Evolutionary conservation across 2,113 vertebrate genomes (phyloP).

Genomic region (Pimephales promelas): DNA sequence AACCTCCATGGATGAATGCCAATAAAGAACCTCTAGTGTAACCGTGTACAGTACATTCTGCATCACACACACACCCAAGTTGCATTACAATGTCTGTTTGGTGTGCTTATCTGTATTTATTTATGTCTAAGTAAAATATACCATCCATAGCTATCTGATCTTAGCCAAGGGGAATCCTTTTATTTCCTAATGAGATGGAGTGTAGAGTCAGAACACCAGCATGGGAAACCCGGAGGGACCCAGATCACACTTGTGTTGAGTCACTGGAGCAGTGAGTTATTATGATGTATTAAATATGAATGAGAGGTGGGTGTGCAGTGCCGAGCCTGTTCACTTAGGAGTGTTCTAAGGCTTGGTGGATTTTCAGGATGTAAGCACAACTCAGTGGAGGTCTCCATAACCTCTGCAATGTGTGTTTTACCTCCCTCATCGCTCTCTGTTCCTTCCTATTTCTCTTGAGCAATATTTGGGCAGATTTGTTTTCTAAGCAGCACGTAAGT

Average conservation of each 20-base stretch:
- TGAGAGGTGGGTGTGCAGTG: conserved; percentile 65
- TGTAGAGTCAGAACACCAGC: conserved; percentile 62
- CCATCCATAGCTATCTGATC: conserved; percentile 16
- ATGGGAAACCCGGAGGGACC: conserved; percentile 42
- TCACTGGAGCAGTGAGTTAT: conserved; percentile 68
- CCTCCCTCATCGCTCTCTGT: background rate
- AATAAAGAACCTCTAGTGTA: no score
- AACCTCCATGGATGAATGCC: no score
- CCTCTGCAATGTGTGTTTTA: conserved; percentile 28
- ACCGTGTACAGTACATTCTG: background rate
- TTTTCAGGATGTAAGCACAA: conserved; percentile 42
- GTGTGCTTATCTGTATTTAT: conserved; percentile 16
- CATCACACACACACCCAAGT: background rate
- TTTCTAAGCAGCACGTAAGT: background rate
- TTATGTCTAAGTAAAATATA: background rate
- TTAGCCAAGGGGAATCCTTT: conserved; percentile 41
- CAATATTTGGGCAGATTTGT: background rate
- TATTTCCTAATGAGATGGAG: conserved; percentile 52
- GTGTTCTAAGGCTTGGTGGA: conserved; percentile 31
- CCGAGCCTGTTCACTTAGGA: conserved; percentile 49
- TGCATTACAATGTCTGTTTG: background rate
- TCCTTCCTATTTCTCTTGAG: background rate
- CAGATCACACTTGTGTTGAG: conserved; percentile 64
- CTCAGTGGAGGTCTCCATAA: background rate
- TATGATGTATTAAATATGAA: conserved; percentile 75